Base-by-base conservation (phyloP, 1,140 invertebrate genomes). In the Psilanteris sp. region DNA sequence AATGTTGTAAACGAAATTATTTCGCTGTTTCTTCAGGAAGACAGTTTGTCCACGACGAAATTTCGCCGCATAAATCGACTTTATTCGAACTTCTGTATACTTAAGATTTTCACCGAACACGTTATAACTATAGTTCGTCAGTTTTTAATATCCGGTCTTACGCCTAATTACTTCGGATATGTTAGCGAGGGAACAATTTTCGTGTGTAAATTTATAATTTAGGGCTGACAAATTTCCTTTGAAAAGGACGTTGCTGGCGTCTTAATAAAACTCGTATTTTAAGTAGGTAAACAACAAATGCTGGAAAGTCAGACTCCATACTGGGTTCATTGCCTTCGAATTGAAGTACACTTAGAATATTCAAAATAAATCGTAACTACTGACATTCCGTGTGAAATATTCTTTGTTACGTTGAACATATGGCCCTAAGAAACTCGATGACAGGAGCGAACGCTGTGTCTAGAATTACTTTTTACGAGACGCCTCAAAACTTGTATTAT, bases 301-400 rank as follows among this genome's bases (percentile, higher is more conserved):
- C 29, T 8, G 4, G n/a, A 59, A 34, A 36, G 18, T 6, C 37
- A 36, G 6, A 26, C 39, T 46, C 2, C 18, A 34, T 20, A 16
- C 41, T 46, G 29, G 2, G 39, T 39, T 9, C 22, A 39, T 48
- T 48, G 22, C 20, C 24, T 44, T 26, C 4, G n/a, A 61, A 36
- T 61, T 48, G 37, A 14, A 50, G 26, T 22, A 48, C 44, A 22
- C n/a, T 24, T 31, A 41, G 11, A 15, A 26, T 52, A 52, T 52
- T 64, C 26, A 64, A 64, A 64, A 64, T 64, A 64, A 64, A 64
- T 64, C 46, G 59, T 26, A 52, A 52, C 44, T 44, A 52, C 44
- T 39, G 36, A 43, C 44, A 7, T 31, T 39, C 9, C 36, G 59
- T 32, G 59, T 64, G 36, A 64, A 64, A 64, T 50, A 64, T 50